Base-by-base conservation (phyloP, 1,140 invertebrate genomes). In the Doryteuthis pealeii region DNA sequence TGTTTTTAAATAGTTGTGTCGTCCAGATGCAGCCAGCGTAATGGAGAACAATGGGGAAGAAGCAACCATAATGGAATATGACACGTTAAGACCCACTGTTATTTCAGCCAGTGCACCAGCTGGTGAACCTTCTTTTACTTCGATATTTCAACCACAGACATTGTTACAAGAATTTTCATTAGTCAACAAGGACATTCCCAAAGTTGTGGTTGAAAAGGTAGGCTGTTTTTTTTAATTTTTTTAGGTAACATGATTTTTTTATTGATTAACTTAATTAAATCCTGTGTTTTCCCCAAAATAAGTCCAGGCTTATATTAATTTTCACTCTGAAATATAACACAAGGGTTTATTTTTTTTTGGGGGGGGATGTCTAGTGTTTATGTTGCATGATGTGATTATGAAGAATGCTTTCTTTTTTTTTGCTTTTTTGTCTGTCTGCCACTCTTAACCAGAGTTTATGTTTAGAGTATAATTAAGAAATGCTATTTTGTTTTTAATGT, bases 81-180 rank as follows among this genome's bases (percentile, higher is more conserved):
- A 62, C 26, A 6, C 18, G 26, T 40, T 40, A 40, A 40, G 35
- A 10, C 18, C 26, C 26, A 28, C 12, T 28, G 26, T 22, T n/a
- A 18, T 62, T 28, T n/a, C 22, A n/a, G 54, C 1, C 6, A 62
- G 54, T 62, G 54, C 54, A 5, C 22, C 22, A 62, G 26, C 18
- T 12, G 22, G 54, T 15, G 40, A 77, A 67, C 71, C 91, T 90
- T 2, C 91, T 90, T 77, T 91, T 91, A 12, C 73, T 33, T 65
- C 71, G 1, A 75, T 45, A 43, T 31, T 71, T 49, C 80, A 83
- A 58, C 82, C 84, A 32, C 76, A 82, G 62, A 82, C 83, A 62
- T 84, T 95, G 15, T 92, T 95, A 83, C 94, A 96, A 88, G 95
- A 96, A 88, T 96, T 96, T 88, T 94, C 93, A 10, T 88, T 96